These are phyloP conservation scores for Gisinianus flammeolus DNA, from an alignment of 2,888 invertebrate species.

Conservation along the genomic window DNA sequence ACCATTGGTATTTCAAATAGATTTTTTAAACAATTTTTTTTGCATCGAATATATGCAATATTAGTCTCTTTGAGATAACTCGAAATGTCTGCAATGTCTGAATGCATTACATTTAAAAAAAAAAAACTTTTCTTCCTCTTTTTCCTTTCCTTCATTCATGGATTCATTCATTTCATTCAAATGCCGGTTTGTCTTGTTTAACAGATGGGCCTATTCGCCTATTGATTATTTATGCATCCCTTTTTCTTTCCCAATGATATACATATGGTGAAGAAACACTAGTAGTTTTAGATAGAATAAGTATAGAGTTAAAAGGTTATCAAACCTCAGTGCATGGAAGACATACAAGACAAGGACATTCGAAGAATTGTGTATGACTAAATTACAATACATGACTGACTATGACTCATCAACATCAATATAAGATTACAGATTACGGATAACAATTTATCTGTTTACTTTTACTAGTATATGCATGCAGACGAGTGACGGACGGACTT, in stretches of 20 bases:
- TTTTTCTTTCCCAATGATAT: neutral
- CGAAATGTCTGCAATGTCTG: too few species aligned
- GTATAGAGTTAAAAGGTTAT: neutral
- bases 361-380: neutral
- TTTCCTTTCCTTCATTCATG: neutral
- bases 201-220: neutral
- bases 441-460: too few species aligned
- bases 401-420: too few species aligned
- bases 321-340: neutral
- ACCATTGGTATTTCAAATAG: too few species aligned
- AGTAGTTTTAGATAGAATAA: neutral
- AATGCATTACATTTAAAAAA: neutral
- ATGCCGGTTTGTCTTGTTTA: neutral
- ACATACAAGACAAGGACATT: neutral
- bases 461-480: neutral
- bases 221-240: neutral
- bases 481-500: too few species aligned
- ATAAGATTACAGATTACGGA: too few species aligned
- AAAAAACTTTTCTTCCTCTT: neutral
- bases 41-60: too few species aligned
- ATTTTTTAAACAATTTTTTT: too few species aligned
- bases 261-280: neutral
- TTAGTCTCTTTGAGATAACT: too few species aligned
- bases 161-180: neutral
- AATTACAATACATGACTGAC: too few species aligned